phyloP scores from a whole-genome alignment of 2,888 invertebrate genomes.

The Lasioglossum pauxillum region DNA sequence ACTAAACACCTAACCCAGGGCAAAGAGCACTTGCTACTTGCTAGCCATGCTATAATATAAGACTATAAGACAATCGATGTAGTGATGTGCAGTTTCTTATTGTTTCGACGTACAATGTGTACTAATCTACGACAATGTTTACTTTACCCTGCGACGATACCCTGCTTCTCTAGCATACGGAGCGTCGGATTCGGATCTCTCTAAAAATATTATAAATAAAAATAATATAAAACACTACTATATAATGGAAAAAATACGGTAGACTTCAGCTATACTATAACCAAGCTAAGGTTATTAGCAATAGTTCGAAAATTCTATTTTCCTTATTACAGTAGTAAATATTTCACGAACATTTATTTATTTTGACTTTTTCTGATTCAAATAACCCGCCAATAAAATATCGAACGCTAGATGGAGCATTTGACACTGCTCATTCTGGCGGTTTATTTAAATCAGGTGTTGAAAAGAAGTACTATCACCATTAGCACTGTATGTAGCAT shows the following conservation, averaged over 20 bases:
- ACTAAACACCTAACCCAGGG: neutral
- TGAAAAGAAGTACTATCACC: neutral
- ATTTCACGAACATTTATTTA: neutral
- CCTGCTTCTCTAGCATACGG: neutral
- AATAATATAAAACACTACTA: no score
- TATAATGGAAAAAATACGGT: neutral
- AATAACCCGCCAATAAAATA: neutral
- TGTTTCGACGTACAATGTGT: neutral
- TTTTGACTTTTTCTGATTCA: neutral
- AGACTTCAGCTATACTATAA: neutral
- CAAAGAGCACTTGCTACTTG: neutral
- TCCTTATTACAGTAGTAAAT: neutral
- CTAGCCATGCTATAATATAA: neutral
- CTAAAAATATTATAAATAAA: neutral
- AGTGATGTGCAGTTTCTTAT: neutral
- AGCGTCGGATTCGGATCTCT: neutral
- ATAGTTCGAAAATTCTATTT: neutral
- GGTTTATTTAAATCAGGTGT: neutral
- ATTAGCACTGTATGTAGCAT: neutral
- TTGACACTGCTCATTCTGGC: neutral
- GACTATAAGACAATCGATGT: neutral
- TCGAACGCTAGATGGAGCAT: neutral
- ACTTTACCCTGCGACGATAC: neutral
- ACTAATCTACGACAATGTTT: neutral
- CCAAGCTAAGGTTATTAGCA: no score